Conservation (phyloP, 1,140 invertebrate species). For the Drosophila malerkotliana region DNA sequence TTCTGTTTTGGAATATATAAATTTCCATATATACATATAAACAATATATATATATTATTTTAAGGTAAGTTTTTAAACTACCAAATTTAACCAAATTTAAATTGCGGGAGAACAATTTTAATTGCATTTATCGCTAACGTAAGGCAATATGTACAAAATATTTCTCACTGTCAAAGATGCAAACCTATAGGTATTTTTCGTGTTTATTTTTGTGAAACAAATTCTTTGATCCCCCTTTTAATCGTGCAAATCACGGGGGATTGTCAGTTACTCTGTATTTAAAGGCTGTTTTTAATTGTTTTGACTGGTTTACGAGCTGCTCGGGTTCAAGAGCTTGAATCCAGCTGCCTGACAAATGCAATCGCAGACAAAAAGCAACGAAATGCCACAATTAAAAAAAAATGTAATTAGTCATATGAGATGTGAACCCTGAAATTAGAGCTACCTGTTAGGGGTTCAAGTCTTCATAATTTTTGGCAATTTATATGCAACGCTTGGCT, state of each 20-base stretch:
- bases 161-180: constrained; percentile 27
- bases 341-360: constrained; percentile 42
- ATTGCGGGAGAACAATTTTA: background rate
- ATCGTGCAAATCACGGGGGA: constrained; percentile 43
- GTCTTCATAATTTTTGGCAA: constrained; percentile 64
- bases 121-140: background rate
- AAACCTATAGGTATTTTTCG: constrained; percentile 41
- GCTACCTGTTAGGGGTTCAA: constrained; percentile 61
- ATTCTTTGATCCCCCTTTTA: constrained; percentile 34
- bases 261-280: constrained; percentile 37
- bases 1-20: too few species aligned
- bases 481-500: constrained; percentile 69
- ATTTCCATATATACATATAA: too few species aligned
- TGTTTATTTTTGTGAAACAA: constrained; percentile 20
- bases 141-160: constrained; percentile 19
- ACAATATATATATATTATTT: too few species aligned
- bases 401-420: constrained; percentile 43
- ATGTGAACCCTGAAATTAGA: constrained; percentile 66
- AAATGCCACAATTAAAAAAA: constrained; percentile 3
- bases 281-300: constrained; percentile 45
- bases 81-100: too few species aligned
- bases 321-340: constrained; percentile 29
- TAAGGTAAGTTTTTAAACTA: too few species aligned
- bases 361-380: constrained; percentile 8
- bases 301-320: constrained; percentile 40